A percentile compares a stretch with the other conserved stretches of the same genome.
Conservation (phyloP, 2,888 invertebrate species). For the Conus canariensis region DNA sequence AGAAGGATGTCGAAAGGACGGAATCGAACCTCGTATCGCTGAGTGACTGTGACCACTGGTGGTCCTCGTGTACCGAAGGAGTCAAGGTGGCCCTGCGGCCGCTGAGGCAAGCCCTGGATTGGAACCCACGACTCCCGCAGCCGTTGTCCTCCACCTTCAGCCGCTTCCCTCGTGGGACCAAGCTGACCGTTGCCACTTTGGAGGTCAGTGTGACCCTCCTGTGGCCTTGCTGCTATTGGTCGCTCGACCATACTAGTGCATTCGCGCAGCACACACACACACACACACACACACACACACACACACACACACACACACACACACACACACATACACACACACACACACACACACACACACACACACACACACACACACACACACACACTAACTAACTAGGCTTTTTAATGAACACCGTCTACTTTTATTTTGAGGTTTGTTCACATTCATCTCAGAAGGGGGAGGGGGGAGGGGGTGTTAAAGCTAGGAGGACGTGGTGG, state of each 20-base stretch:
- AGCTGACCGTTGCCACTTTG: not conserved
- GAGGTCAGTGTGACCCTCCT: not conserved
- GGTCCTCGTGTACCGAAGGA: not conserved
- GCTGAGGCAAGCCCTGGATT: not conserved
- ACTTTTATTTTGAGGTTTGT: no score
- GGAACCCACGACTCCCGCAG: not conserved
- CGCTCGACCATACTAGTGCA: no score
- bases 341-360: conserved; percentile 7
- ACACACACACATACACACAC: no score
- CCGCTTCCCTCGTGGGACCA: not conserved
- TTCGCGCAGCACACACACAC: no score
- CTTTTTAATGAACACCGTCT: no score
- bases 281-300: no score
- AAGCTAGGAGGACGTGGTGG: not conserved
- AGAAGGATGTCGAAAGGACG: not conserved
- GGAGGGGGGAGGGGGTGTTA: no score
- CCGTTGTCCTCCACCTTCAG: not conserved
- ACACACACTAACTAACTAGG: not conserved
- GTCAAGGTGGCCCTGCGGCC: not conserved
- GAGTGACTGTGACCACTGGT: not conserved
- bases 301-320: no score
- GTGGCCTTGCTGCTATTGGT: no score
- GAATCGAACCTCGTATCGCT: not conserved
- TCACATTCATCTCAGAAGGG: no score
- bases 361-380: conserved; percentile 10